A percentile compares a stretch with the other conserved stretches of the same genome.
These are phyloP conservation scores for Sepiola atlantica DNA, from an alignment of 2,888 invertebrate genomes.

Conservation along the genomic window DNA sequence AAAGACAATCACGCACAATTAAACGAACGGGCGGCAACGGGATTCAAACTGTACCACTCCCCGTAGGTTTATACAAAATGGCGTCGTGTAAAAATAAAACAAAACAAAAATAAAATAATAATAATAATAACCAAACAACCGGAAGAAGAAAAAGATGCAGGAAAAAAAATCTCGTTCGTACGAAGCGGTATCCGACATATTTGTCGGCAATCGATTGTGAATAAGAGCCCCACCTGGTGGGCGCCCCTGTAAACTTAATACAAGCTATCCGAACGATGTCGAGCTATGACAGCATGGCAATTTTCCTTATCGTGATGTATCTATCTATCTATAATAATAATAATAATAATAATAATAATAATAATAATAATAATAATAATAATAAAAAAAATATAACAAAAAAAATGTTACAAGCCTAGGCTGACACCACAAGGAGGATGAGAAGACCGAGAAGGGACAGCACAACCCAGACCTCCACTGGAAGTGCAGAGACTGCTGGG, in stretches of 20 bases:
- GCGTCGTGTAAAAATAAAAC: neutral
- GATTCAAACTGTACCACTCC: neutral
- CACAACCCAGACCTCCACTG: too few species aligned
- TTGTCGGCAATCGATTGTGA: slow-evolving; percentile 10
- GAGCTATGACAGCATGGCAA: slow-evolving; percentile 7
- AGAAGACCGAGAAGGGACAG: too few species aligned
- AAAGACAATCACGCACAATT: neutral
- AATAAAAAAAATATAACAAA: neutral
- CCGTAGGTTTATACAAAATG: neutral
- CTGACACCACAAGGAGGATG: too few species aligned
- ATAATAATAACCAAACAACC: neutral
- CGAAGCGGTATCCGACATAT: neutral
- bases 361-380: neutral
- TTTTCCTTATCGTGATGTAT: neutral
- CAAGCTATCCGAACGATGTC: neutral
- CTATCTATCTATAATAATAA: too few species aligned
- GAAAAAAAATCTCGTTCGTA: neutral
- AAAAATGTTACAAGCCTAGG: too few species aligned
- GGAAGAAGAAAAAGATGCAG: neutral
- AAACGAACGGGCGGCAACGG: neutral
- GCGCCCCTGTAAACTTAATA: neutral
- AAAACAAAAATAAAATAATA: neutral
- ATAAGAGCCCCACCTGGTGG: neutral
- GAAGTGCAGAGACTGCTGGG: too few species aligned
- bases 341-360: neutral